Base-by-base conservation (phyloP, 1,140 invertebrate species). In the Cyphomyrmex costatus region DNA sequence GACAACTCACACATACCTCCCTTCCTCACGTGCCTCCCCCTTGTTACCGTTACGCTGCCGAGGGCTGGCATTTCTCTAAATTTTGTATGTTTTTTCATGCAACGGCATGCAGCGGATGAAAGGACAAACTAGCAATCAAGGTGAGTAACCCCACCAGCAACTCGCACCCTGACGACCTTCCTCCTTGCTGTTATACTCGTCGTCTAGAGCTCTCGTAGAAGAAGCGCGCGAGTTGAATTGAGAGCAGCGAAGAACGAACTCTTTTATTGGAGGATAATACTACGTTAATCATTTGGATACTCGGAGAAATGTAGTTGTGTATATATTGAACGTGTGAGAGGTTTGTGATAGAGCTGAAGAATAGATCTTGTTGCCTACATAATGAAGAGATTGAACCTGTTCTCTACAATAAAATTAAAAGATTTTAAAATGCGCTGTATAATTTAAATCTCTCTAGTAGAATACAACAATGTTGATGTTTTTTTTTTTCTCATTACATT, bases 61-160 rank as follows among this genome's bases (percentile, higher is more conserved):
- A 92, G 91, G 86, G 76, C 88, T 89, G 90, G 89, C 89, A 91
- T 88, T 70, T 80, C 46, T 93, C 92, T 92, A 91, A 93, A 92
- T 90, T 93, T 92, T 95, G 78, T 94, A 92, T 94, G 92, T 93
- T 95, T 95, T 95, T 95, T 91, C 94, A 95, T 95, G 94, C 93
- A 89, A 95, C 94, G 94, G 93, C 93, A 95, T 95, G 94, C 96
- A 98, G 97, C 97, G 97, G 97, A 98, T 98, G 97, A 98, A 98
- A 98, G 97, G 97, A 96, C 97, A 98, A 96, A 97, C 97, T 96
- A 97, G 97, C 89, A 95, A 91, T 93, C 95, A 95, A 94, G 94
- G 95, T 95, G 90, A 94, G 93, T 92, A 63, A 8, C 24, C 14
- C 5, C 12, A 8, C 36, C n/a, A 56, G n/a, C 46, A 27, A 27